Base-by-base conservation (phyloP, 2,113 vertebrate genomes). In the Onychorhynchus coronatus region DNA sequence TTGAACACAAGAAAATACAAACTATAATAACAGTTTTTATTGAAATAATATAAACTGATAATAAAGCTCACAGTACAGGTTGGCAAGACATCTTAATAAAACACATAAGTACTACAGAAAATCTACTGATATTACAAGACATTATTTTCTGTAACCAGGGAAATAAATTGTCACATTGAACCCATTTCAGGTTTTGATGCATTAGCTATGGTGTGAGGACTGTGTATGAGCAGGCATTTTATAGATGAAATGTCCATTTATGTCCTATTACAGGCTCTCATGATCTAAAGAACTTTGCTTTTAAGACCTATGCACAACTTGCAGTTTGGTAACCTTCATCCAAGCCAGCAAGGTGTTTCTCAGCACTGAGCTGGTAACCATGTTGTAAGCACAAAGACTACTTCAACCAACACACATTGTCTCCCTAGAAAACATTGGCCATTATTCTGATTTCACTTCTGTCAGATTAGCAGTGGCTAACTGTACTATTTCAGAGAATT, bases 141-240 rank as follows among this genome's bases (percentile, higher is more conserved):
- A 86, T 92, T 88, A 94, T 96, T 95, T 95, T 88, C 90, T 90
- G 56, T 93, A 90, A 95, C 79, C 82, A 84, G 85, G 68, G 92
- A 61, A 93, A 96, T 93, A 93, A 95, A 93, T 95, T 94, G 93
- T 95, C 90, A 67, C 85, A 91, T 12, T 92, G 85, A 97, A 93
- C 47, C 71, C 90, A 95, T 95, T 96, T 85, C 79, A 88, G 79
- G 61, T 93, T 93, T 96, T 94, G 96, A 94, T 96, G 90, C 83
- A 95, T 96, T 95, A 95, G 68, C 80, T 94, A 79, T 91, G 73
- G 76, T 87, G 76, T 68, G 61, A 96, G 47, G 55, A 95, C 53
- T 67, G 65, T 83, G 68, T 74, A 94, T 75, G 76, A 95, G 79
- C 56, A 91, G 80, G 77, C 83, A 84, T 88, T 95, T 94, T 80